phyloP scores from a whole-genome alignment of 1,140 invertebrate genomes.

The Drosophila erecta region DNA sequence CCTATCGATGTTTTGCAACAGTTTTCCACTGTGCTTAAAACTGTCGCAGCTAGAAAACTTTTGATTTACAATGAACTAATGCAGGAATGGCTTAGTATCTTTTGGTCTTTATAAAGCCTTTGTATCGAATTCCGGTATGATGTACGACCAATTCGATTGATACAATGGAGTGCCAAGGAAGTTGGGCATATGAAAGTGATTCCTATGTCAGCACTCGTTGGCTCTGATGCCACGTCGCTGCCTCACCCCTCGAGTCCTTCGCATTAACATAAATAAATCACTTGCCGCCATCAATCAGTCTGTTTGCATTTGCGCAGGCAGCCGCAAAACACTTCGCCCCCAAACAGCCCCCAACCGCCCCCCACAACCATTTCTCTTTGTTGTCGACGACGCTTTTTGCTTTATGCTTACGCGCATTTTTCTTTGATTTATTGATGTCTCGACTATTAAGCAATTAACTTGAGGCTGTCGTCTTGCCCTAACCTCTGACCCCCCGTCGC shows the following conservation, averaged over 20 bases:
- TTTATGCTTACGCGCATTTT: conserved; percentile 78
- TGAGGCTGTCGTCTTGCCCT: conserved; percentile 26
- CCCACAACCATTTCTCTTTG: conserved; percentile 33
- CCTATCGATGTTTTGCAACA: background rate
- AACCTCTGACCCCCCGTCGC: conserved; percentile 2
- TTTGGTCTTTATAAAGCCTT: background rate
- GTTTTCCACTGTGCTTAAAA: background rate
- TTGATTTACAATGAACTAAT: no score
- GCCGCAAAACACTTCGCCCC: conserved; percentile 38
- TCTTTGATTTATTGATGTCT: conserved; percentile 79
- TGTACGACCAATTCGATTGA: no score
- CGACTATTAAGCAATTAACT: conserved; percentile 80
- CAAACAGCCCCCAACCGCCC: background rate
- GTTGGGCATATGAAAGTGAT: background rate
- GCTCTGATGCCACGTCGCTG: conserved; percentile 8
- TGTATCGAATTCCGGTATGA: no score
- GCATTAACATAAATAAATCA: conserved; percentile 81
- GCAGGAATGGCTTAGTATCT: background rate
- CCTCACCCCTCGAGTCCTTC: conserved; percentile 1
- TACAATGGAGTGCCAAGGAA: no score
- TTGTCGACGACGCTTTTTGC: conserved; percentile 53
- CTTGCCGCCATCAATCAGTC: conserved; percentile 78
- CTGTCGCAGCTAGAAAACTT: no score
- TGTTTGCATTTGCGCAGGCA: conserved; percentile 70
- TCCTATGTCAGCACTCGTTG: conserved; percentile 30